Evolutionary conservation across 1,140 invertebrate species (phyloP).

Genomic region (Leucophenga varia): DNA sequence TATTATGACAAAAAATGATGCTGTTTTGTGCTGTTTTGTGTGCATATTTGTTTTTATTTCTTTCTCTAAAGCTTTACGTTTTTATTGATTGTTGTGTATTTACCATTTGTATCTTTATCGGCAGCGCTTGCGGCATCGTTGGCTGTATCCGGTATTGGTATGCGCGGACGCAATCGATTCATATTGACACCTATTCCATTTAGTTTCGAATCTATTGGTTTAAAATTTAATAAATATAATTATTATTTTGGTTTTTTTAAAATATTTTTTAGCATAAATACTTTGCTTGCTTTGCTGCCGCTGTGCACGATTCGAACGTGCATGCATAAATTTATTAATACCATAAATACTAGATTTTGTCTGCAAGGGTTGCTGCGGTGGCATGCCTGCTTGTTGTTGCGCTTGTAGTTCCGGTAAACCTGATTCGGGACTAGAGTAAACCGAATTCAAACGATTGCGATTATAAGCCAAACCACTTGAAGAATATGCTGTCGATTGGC

Average conservation of each 20-base stretch:
- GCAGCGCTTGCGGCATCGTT: constrained; percentile 64
- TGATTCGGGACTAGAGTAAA: constrained; percentile 77
- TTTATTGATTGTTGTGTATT: too few relatives aligned
- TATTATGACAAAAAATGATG: too few relatives aligned
- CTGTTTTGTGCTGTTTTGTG: constrained; percentile 3
- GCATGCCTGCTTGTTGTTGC: constrained; percentile 45
- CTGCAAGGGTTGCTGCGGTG: constrained; percentile 34
- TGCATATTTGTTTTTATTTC: too few relatives aligned
- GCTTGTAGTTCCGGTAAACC: constrained; percentile 56
- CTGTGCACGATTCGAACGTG: constrained; percentile 73
- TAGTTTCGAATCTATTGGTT: constrained; percentile 41
- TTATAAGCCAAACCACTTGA: constrained; percentile 75
- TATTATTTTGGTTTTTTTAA: not conserved
- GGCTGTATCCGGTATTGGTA: constrained; percentile 82
- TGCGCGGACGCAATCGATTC: constrained; percentile 74
- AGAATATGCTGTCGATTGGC: constrained; percentile 80
- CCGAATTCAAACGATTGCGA: constrained; percentile 69
- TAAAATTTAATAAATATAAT: not conserved
- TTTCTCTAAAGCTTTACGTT: too few relatives aligned
- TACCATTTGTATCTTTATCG: constrained; percentile 68
- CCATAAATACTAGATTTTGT: constrained; percentile 76
- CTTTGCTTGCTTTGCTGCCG: constrained; percentile 66
- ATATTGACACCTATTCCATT: constrained; percentile 69
- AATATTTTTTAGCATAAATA: too few relatives aligned
- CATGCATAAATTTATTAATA: constrained; percentile 75